Base-by-base conservation (phyloP, 2,113 vertebrate genomes). In the Spea multiplicata region DNA sequence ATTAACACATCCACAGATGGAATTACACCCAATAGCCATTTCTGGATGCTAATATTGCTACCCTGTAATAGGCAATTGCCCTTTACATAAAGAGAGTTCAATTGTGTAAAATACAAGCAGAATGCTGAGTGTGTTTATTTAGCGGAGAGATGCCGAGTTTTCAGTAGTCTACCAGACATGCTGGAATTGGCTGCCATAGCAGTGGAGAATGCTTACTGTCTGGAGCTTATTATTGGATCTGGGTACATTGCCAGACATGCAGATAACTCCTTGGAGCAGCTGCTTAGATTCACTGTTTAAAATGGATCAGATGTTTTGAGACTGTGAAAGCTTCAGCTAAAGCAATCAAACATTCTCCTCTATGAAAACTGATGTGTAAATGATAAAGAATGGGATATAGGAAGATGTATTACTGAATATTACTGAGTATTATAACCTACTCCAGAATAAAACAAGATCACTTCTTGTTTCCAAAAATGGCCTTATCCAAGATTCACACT, bases 101-200 rank as follows among this genome's bases (percentile, higher is more conserved):
- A 30, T 30, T 30, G 1, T 30, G 30, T 30, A 30, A 30, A 30
- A 30, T 30, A 30, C 30, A 30, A 30, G 30, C 30, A 30, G 30
- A 30, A 30, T 30, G 30, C 30, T 30, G 30, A 65, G 64, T 65
- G 49, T 66, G 49, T 57, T 67, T 73, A 10, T 73, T 30, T 75
- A 75, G 59, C 53, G 10, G 55, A 13, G 48, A 61, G 71, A 68
- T 49, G 10, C 71, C 68, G 52, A 53, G 55, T 67, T 80, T 80
- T 57, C 64, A 73, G 78, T 80, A 80, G 78, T 80, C 71, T 80
- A 61, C 62, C 64, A 66, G 71, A 80, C 73, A 59, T 68, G 72
- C 13, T 59, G 61, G 70, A 80, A 48, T 80, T 80, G 71, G 78
- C 78, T 73, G 70, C 16, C 70, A 73, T 12, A 66, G 44, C 70